phyloP scores from a whole-genome alignment of 1,140 invertebrate genomes.

The Alviniconcha marisindica region DNA sequence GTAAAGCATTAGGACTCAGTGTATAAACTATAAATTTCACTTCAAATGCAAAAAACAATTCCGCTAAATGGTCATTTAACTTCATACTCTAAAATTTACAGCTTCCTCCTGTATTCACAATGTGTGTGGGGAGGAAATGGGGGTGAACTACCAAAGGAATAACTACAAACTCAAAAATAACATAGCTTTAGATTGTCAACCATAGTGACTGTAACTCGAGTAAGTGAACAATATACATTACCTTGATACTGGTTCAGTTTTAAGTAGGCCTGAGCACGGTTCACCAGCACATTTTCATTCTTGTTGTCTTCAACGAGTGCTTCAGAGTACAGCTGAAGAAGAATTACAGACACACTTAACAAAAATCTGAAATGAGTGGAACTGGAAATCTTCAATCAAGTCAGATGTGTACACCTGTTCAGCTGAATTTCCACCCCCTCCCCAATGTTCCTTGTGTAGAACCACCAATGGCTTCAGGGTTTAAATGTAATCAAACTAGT shows the following conservation, averaged over 20 bases:
- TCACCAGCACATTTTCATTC: constrained; percentile 62
- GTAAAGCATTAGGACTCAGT: no score
- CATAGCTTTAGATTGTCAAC: not conserved
- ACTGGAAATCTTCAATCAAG: no score
- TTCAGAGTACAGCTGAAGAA: constrained; percentile 63
- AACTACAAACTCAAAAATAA: not conserved
- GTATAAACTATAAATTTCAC: not conserved
- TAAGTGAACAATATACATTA: constrained; percentile 34
- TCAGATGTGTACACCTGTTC: no score
- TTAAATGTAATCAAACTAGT: no score
- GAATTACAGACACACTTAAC: not conserved
- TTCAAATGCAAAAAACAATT: constrained; percentile 7
- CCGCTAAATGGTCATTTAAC: no score
- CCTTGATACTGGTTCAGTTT: constrained; percentile 63
- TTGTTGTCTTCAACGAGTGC: constrained; percentile 54
- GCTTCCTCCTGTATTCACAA: no score
- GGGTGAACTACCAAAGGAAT: no score
- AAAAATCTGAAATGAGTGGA: not conserved
- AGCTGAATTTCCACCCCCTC: no score
- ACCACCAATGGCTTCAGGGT: no score
- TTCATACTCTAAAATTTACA: no score
- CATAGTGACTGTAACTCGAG: not conserved
- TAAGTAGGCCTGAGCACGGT: constrained; percentile 63
- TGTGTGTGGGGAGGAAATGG: no score
- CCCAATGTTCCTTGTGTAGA: no score